A percentile compares a stretch with the other conserved stretches of the same genome.
These are phyloP conservation scores for Excalfactoria chinensis DNA, from an alignment of 2,113 vertebrate species.

Conservation along the genomic window DNA sequence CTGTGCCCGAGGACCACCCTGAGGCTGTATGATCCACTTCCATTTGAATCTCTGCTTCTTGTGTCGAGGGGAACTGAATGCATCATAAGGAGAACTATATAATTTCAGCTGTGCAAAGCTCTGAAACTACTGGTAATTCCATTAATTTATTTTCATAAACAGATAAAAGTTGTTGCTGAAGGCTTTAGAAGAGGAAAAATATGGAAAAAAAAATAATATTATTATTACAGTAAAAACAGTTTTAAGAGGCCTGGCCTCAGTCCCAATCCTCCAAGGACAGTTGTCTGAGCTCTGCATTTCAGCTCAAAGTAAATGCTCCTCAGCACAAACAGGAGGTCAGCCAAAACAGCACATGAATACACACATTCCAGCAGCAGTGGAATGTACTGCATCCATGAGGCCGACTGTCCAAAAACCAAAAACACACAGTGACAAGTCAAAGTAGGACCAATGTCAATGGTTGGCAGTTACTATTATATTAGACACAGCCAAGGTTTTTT, in stretches of 20 bases:
- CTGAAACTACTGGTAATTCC: neutral
- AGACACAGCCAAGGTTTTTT: neutral
- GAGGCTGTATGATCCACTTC: neutral
- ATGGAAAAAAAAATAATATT: neutral
- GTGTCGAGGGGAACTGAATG: neutral
- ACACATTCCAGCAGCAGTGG: no score
- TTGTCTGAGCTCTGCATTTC: neutral
- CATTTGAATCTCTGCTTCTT: neutral
- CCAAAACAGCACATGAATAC: neutral
- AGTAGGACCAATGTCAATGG: neutral
- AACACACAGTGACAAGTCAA: neutral
- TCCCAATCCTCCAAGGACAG: neutral
- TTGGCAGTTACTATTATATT: neutral
- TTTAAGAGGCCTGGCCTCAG: neutral
- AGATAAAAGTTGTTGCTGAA: neutral
- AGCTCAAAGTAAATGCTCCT: neutral
- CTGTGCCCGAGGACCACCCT: neutral
- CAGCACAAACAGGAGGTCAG: neutral
- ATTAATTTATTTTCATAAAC: neutral
- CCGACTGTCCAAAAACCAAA: neutral
- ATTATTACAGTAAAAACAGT: neutral
- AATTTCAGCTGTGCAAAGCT: neutral
- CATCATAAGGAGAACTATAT: neutral
- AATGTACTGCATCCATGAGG: neutral
- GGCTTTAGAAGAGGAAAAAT: neutral